Evolutionary conservation across 2,113 vertebrate species (phyloP), one percentile per base, ranked within the genome.

Genomic region (Acanthochromis polyacanthus): DNA sequence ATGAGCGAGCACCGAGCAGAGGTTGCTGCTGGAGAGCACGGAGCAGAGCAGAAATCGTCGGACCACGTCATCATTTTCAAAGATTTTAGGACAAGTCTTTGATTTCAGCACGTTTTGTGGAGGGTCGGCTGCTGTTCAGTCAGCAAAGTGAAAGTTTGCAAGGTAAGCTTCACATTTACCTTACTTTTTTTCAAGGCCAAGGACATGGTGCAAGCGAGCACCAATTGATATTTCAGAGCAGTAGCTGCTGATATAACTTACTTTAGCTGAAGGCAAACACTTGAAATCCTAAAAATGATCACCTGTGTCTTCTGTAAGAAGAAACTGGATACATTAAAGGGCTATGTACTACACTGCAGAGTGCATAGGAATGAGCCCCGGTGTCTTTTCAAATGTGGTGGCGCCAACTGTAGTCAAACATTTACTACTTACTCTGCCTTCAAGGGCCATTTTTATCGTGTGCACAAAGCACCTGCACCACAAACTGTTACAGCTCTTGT

Each of bases 301-400:
- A 28, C 40, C 36, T 78, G 75, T 23, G 32, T 78, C 25, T 68
- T 83, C 53, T 82, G 66, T 53, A 66, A 64, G 67, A 82, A 67
- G 28, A 78, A 25, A 67, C 55, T 78, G 25, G 25, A 2, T 25
- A 25, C 25, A 25, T 25, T 25, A 25, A 25, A 78, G 50, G 78
- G 78, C 30, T 81, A 81, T 77, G 76, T 80, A 62, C 30, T 81
- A 36, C 85, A 78, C 50, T 80, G 77, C 69, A 77, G 52, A 87
- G 51, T 73, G 45, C 77, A 78, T 50, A 78, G 81, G 59, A 81
- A 87, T 46, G 64, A 84, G 58, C 81, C 76, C 3, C 25, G 3
- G 2, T 87, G 77, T 81, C 20, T 78, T 74, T 81, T 86, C 59
- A 83, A 78, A 75, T 83, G 80, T 67, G 69, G 15, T 57, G 71